Percentiles rank a stretch among this genome's conserved stretches.
Conservation (phyloP, 2,888 invertebrate genomes). For the Drosophila helvetica region DNA sequence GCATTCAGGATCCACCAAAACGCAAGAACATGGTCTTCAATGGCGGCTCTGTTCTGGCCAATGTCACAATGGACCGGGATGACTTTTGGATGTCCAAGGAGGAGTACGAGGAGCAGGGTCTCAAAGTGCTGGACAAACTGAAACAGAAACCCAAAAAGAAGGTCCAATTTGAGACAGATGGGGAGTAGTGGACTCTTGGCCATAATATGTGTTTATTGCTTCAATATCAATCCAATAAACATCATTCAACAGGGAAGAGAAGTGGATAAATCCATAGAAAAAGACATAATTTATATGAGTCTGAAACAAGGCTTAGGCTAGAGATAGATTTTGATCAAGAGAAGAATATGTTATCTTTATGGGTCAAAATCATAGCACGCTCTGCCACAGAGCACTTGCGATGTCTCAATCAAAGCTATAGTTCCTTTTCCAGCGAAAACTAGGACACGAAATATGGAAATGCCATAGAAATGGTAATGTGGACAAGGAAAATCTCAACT, state of each 20-base stretch:
- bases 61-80: conserved; percentile 98
- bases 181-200: too few relatives aligned
- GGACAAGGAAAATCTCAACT: conserved; percentile 23
- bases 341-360: not conserved
- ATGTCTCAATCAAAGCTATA: too few relatives aligned
- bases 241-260: too few relatives aligned
- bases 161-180: not conserved
- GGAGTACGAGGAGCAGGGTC: conserved; percentile 96
- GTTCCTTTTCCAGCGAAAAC: conserved; percentile 24
- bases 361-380: not conserved
- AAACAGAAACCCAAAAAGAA: conserved; percentile 79
- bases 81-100: conserved; percentile 97
- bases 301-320: too few relatives aligned
- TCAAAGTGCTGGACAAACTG: conserved; percentile 84
- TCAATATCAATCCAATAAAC: too few relatives aligned
- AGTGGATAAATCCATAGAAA: too few relatives aligned
- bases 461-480: conserved; percentile 55
- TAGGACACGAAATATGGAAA: conserved; percentile 45
- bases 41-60: conserved; percentile 98
- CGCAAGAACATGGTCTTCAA: conserved; percentile 99
- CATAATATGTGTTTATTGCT: too few relatives aligned
- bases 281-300: too few relatives aligned
- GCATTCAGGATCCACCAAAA: conserved; percentile 98
- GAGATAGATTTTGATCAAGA: too few relatives aligned
- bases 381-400: not conserved